These are phyloP conservation scores for Orthonyx spaldingii DNA, from an alignment of 2,113 vertebrate genomes.

Conservation along the genomic window DNA sequence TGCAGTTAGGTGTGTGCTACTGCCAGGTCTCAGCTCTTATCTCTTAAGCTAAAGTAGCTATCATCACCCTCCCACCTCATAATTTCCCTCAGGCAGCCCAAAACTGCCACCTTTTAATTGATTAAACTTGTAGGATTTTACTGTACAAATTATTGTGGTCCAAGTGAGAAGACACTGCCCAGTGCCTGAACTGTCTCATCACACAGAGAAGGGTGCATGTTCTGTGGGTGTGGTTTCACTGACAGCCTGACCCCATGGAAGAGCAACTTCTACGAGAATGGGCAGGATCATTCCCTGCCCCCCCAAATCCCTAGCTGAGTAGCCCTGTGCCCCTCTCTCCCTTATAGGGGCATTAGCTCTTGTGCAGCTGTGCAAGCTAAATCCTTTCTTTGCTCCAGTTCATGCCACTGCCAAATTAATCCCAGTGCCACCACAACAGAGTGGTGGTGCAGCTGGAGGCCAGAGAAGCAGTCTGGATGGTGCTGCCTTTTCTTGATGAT, in stretches of 20 bases:
- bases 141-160: background rate
- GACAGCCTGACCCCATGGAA: background rate
- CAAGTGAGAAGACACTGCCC: background rate
- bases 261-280: background rate
- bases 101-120: background rate
- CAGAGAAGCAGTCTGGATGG: background rate
- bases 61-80: background rate
- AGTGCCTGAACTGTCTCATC: background rate
- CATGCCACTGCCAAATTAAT: background rate
- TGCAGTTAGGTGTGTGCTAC: background rate
- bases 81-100: background rate
- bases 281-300: background rate
- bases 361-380: background rate
- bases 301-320: accelerated
- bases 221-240: background rate
- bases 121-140: background rate
- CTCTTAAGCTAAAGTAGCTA: background rate
- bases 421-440: background rate
- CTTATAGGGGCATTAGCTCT: background rate
- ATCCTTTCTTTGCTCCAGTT: background rate
- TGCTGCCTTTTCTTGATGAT: background rate
- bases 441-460: background rate
- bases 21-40: background rate
- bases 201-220: background rate
- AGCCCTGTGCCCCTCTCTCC: background rate